Evolutionary conservation across 2,113 vertebrate species (phyloP), one percentile per base, ranked within the genome.

Genomic region (Brachypteracias leptosomus): DNA sequence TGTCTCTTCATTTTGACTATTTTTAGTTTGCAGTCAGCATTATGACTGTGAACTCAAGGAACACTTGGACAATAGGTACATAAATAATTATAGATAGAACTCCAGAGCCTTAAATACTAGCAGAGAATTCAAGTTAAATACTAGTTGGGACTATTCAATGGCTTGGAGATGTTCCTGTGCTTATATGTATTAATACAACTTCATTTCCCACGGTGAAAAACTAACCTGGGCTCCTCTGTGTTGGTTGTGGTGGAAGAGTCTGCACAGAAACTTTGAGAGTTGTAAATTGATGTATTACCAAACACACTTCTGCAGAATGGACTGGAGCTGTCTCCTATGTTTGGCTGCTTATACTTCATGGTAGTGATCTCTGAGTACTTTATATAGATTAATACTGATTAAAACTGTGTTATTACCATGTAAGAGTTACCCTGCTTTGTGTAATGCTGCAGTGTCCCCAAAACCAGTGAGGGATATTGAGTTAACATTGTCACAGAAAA

Each of bases 21-120:
- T 96, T 96, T 93, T 96, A 96, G 96, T 68, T 72, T 87, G 79
- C 49, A 90, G 92, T 65, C 62, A 81, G 85, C 76, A 36, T 93
- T 78, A 74, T 68, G 76, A 75, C 90, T 81, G 65, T 86, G 92
- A 96, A 92, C 79, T 29, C 57, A 84, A 83, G 54, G 93, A 94
- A 96, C 73, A 70, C 40, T 96, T 92, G 79, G 90, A 92, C 76
- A 96, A 88, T 10, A 94, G 76, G 73, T 95, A 94, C 92, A 90
- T 94, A 94, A 90, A 93, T 90, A 95, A 93, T 93, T 95, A 94
- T 10, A n/a, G 83, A 83, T 65, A 65, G 47, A 70, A 89, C 87
- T 97, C 93, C 68, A 92, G 93, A 93, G 88, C 42, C 52, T 89
- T 89, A 65, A 96, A 86, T 7, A 31, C 80, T 92, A 86, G 47